Percentiles rank a stretch among this genome's conserved stretches.
These are phyloP conservation scores for Agonum fuliginosum DNA, from an alignment of 2,888 invertebrate species.

Conservation along the genomic window DNA sequence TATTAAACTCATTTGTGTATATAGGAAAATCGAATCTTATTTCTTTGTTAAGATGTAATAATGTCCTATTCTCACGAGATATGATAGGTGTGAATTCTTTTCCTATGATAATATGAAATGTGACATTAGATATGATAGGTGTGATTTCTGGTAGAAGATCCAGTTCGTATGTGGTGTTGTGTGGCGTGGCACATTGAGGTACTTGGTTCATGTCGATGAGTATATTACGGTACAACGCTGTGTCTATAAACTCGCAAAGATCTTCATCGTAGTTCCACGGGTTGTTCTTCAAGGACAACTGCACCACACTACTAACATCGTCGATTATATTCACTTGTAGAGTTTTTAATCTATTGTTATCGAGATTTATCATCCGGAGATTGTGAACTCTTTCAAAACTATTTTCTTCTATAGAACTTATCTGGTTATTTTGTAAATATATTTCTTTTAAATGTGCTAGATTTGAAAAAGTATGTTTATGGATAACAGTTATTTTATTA, in stretches of 20 bases:
- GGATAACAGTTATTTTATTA: background rate
- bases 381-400: background rate
- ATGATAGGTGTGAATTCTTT: background rate
- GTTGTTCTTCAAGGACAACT: background rate
- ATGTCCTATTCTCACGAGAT: background rate
- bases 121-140: too few species aligned
- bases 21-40: too few species aligned
- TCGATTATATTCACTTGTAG: background rate
- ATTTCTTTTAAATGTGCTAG: background rate
- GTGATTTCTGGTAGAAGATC: background rate
- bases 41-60: background rate
- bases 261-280: background rate
- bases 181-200: background rate
- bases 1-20: too few species aligned
- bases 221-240: background rate
- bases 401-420: background rate
- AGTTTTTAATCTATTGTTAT: background rate
- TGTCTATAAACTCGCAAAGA: background rate
- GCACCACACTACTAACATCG: background rate
- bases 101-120: background rate
- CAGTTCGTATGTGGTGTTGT: background rate
- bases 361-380: background rate
- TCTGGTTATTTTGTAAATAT: background rate
- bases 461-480: background rate
- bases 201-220: background rate